Evolutionary conservation across 2,113 vertebrate genomes (phyloP).

Genomic region (Thalassoma bifasciatum): DNA sequence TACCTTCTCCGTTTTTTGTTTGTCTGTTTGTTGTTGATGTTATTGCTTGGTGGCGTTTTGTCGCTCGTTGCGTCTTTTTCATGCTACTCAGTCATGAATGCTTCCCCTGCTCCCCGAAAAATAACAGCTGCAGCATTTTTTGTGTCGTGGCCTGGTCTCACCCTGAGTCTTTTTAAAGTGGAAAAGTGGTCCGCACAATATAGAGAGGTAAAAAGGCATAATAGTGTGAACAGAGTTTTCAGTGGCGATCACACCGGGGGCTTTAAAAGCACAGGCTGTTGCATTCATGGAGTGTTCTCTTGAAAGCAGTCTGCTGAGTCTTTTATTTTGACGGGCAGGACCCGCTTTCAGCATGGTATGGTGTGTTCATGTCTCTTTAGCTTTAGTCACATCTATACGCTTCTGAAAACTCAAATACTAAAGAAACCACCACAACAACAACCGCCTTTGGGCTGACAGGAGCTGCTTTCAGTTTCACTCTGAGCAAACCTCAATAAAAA

Average conservation of each 20-base stretch:
- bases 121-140: slow-evolving; percentile 54
- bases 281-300: slow-evolving; percentile 34
- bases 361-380: slow-evolving; percentile 26
- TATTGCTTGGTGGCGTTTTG: slow-evolving; percentile 30
- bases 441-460: background rate
- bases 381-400: no score
- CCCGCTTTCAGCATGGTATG: slow-evolving; percentile 20
- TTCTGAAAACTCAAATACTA: background rate
- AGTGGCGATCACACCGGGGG: slow-evolving; percentile 45
- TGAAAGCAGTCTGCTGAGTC: slow-evolving; percentile 26
- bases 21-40: slow-evolving; percentile 11
- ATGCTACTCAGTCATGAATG: slow-evolving; percentile 52
- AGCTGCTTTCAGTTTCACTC: background rate
- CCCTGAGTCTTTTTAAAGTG: slow-evolving; percentile 22
- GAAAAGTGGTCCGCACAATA: slow-evolving; percentile 37
- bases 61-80: slow-evolving; percentile 19
- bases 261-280: slow-evolving; percentile 26
- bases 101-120: slow-evolving; percentile 33
- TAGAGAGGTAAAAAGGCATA: slow-evolving; percentile 4
- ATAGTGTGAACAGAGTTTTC: slow-evolving; percentile 33
- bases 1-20: slow-evolving; percentile 23
- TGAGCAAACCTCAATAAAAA: background rate
- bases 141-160: slow-evolving; percentile 31
- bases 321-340: slow-evolving; percentile 48
- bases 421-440: background rate